Percentiles rank a stretch among this genome's conserved stretches.
These are phyloP conservation scores for Pampus argenteus DNA, from an alignment of 2,797 vertebrate species.

Conservation along the genomic window DNA sequence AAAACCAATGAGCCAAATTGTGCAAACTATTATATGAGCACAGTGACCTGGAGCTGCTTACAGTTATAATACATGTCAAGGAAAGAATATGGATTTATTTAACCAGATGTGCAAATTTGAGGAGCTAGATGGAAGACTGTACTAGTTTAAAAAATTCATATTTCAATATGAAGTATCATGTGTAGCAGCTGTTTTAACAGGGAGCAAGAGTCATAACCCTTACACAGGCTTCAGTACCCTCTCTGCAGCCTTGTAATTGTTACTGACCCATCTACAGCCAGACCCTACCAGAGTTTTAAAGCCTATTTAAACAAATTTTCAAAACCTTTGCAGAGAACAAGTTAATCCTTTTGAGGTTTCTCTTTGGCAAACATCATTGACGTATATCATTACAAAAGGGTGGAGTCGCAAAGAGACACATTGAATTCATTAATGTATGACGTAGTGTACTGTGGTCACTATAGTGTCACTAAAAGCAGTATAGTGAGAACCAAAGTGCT, in stretches of 20 bases:
- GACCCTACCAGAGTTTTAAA: slow-evolving; percentile 28
- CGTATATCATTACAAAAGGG: slow-evolving; percentile 55
- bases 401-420: slow-evolving; percentile 44
- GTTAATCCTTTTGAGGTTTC: slow-evolving; percentile 49
- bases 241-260: slow-evolving; percentile 23
- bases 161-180: slow-evolving; percentile 1
- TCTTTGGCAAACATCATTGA: slow-evolving; percentile 34
- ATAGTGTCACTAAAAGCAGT: neutral
- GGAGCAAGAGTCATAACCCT: neutral
- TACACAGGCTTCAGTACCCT: slow-evolving; percentile 21
- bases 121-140: neutral
- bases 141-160: neutral
- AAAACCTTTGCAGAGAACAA: slow-evolving; percentile 35
- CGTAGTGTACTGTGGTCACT: slow-evolving; percentile 35
- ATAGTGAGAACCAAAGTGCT: slow-evolving; percentile 24
- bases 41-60: neutral
- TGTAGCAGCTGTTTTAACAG: slow-evolving; percentile 4
- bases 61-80: neutral
- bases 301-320: slow-evolving; percentile 45
- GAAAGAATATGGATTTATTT: neutral
- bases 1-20: slow-evolving; percentile 12
- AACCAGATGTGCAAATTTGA: neutral
- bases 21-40: slow-evolving; percentile 5
- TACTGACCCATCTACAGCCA: slow-evolving; percentile 18
- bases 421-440: slow-evolving; percentile 64